Evolutionary conservation across 2,888 invertebrate species (phyloP).

Genomic region (Drosophila mimica): DNA sequence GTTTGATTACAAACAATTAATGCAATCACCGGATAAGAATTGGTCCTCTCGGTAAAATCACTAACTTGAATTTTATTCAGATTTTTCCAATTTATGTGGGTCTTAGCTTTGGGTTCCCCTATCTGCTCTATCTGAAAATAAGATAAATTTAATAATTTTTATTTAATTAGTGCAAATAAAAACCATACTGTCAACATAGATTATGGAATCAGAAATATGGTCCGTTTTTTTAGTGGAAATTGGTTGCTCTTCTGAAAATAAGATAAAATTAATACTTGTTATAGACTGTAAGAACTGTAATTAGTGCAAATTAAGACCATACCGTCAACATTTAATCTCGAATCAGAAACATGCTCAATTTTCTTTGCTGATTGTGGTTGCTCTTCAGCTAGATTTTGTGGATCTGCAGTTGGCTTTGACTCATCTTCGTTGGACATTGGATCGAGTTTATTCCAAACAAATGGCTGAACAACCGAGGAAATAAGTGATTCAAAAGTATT

Average conservation of each 20-base stretch:
- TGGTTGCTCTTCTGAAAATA: background rate
- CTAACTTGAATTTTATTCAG: background rate
- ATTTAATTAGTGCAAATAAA: background rate
- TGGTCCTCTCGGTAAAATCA: background rate
- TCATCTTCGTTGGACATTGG: background rate
- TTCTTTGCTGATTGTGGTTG: background rate
- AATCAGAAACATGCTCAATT: background rate
- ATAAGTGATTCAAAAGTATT: background rate
- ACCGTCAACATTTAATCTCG: background rate
- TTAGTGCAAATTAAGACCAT: background rate
- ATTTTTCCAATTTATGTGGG: background rate
- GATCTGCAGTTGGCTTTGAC: background rate
- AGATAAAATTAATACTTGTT: background rate
- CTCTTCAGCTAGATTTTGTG: background rate
- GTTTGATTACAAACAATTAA: background rate
- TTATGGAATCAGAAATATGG: background rate
- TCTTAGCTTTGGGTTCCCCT: background rate
- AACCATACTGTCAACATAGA: background rate
- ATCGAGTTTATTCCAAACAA: background rate
- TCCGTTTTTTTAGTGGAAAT: too few species aligned
- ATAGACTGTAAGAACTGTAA: background rate
- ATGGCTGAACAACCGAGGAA: background rate
- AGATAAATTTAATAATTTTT: background rate
- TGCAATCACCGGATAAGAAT: background rate
- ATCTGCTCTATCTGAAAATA: background rate